Conservation (phyloP, 2,888 invertebrate species). For the Podabrus alpinus region DNA sequence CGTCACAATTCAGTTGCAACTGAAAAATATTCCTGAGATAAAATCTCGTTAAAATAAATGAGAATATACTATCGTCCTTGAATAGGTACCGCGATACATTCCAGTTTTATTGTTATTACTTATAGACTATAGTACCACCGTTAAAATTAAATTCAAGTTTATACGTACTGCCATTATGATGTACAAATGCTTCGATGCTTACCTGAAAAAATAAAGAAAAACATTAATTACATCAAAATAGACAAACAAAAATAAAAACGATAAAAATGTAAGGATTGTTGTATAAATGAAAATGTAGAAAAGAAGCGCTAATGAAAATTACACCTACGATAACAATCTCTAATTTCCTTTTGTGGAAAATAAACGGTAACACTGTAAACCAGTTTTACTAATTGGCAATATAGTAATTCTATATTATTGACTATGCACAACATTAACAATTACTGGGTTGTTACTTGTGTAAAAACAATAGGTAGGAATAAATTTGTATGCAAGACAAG, state of each 20-base stretch:
- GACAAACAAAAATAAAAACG: no score
- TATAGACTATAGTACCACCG: not conserved
- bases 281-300: no score
- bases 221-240: not conserved
- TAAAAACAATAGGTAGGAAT: not conserved
- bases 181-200: not conserved
- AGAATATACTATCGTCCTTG: not conserved
- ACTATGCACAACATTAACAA: not conserved
- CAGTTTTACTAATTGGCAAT: not conserved
- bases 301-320: not conserved
- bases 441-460: not conserved
- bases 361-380: not conserved
- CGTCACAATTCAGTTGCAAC: not conserved
- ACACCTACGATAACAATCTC: not conserved
- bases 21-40: not conserved
- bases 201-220: not conserved
- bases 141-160: not conserved
- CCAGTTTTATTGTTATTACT: slow-evolving; percentile 1
- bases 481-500: not conserved
- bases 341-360: not conserved
- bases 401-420: not conserved
- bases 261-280: no score
- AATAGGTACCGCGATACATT: not conserved
- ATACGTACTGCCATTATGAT: not conserved
- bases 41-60: not conserved